A percentile compares a stretch with the other conserved stretches of the same genome.
phyloP scores from a whole-genome alignment of 2,797 vertebrate genomes.

The Ctenochaetus hawaiiensis region DNA sequence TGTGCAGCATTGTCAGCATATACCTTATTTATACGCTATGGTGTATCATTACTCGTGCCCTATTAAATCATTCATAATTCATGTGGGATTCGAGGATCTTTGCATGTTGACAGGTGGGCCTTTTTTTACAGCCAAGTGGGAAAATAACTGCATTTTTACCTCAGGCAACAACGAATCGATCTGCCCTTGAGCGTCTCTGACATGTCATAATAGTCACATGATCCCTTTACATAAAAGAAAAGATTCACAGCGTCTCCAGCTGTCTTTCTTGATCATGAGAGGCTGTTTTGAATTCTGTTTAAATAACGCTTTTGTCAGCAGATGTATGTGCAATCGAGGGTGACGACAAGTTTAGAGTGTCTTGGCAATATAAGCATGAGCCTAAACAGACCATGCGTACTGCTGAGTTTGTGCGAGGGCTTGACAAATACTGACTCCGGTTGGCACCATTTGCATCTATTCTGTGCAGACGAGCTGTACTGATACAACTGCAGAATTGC shows the following conservation, averaged over 20 bases:
- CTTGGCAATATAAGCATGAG: conserved; percentile 21
- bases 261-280: conserved; percentile 45
- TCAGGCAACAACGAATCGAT: conserved; percentile 39
- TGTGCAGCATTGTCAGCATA: not conserved
- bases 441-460: conserved; percentile 56
- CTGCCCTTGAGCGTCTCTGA: conserved; percentile 31
- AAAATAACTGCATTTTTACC: conserved; percentile 36
- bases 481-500: conserved; percentile 75
- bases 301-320: conserved; percentile 28
- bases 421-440: conserved; percentile 39
- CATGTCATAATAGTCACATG: conserved; percentile 44
- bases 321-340: conserved; percentile 18
- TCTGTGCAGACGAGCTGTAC: conserved; percentile 41
- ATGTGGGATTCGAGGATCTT: conserved; percentile 20
- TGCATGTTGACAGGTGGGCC: conserved; percentile 1
- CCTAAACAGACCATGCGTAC: conserved; percentile 24
- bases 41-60: not conserved
- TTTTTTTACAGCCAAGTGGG: conserved; percentile 13
- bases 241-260: conserved; percentile 59
- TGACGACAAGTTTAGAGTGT: conserved; percentile 29
- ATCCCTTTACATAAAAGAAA: conserved; percentile 29
- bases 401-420: conserved; percentile 47
- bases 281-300: conserved; percentile 26
- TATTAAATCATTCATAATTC: conserved; percentile 1
- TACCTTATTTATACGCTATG: not conserved